Evolutionary conservation across 2,113 vertebrate genomes (phyloP).

Genomic region (Sinocyclocheilus grahami): DNA sequence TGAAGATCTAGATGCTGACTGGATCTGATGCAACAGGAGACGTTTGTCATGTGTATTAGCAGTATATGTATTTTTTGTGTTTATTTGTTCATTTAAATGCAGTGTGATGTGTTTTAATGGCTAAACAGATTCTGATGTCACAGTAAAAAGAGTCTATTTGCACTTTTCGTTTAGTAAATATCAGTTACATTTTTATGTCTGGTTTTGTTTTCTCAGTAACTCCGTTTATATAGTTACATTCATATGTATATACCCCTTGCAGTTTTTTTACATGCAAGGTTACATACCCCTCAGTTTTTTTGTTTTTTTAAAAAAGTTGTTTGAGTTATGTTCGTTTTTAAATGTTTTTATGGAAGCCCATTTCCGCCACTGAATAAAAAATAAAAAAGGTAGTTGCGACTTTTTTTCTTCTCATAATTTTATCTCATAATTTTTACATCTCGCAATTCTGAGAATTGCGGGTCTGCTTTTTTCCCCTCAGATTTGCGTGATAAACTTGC

Average conservation of each 20-base stretch:
- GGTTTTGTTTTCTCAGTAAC: neutral
- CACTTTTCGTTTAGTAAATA: neutral
- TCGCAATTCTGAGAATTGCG: too few relatives aligned
- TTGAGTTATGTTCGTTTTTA: neutral
- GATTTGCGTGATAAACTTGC: too few relatives aligned
- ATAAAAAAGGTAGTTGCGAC: too few relatives aligned
- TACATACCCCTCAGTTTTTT: neutral
- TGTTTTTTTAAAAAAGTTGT: neutral
- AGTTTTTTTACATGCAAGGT: neutral
- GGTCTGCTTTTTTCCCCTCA: too few relatives aligned
- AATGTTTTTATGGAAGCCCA: neutral
- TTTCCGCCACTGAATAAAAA: too few relatives aligned
- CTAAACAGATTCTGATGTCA: neutral
- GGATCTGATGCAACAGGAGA: conserved; percentile 83
- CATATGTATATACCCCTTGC: neutral
- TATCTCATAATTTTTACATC: too few relatives aligned
- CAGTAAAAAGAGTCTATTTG: neutral
- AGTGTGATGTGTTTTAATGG: neutral
- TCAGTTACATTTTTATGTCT: neutral
- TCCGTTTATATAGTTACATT: neutral
- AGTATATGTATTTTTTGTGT: neutral
- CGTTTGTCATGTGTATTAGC: conserved; percentile 44
- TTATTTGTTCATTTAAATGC: neutral
- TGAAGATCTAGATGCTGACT: conserved; percentile 85
- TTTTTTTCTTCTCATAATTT: too few relatives aligned